Evolutionary conservation across 1,140 invertebrate species (phyloP), one percentile per base, ranked within the genome.

Genomic region (Olivierus martensii): DNA sequence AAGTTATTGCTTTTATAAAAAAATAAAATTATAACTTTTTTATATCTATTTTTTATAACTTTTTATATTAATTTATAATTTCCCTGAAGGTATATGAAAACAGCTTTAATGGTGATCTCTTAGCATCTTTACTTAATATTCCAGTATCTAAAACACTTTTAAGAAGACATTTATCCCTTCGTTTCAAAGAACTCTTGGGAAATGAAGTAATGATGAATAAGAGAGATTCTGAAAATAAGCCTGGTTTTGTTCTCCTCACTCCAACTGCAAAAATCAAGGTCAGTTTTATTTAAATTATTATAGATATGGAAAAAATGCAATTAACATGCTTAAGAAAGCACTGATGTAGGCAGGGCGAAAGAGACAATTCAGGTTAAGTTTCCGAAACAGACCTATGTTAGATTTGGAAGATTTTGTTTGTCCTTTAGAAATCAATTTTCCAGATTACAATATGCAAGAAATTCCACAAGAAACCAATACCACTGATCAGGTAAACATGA

Each of bases 91-190:
- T 96, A 14, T 79, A 90, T 61, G 95, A 99, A 70, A 79, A 82
- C 3, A 79, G 87, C 37, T 99, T 99, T 65, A 97, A 86, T 39
- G 85, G 90, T 0, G 92, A 97, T 66, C 71, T 97, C 22, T 70
- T 99, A 50, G 92, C 94, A 2, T 83, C 89, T 43, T 68, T 99
- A 49, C 74, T 99, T 2, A 91, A 90, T 56, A 99, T 99, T 65
- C 91, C 94, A 36, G 77, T 82, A 1, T 83, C 80, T 57, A 99
- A 98, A 72, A 96, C 93, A 0, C 70, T 99, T 35, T 71, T 99
- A 15, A 72, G 95, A 53, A 75, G 95, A 43, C 95, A 99, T 74
- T 77, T 99, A 45, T 90, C 82, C 45, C 90, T 91, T 9, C 87
- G 91, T 64, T 93, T 94, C 63, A 84, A 83, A 59, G 74, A 82